Evolutionary conservation across 2,888 invertebrate species (phyloP).

Genomic region (Rhogogaster chlorosoma): DNA sequence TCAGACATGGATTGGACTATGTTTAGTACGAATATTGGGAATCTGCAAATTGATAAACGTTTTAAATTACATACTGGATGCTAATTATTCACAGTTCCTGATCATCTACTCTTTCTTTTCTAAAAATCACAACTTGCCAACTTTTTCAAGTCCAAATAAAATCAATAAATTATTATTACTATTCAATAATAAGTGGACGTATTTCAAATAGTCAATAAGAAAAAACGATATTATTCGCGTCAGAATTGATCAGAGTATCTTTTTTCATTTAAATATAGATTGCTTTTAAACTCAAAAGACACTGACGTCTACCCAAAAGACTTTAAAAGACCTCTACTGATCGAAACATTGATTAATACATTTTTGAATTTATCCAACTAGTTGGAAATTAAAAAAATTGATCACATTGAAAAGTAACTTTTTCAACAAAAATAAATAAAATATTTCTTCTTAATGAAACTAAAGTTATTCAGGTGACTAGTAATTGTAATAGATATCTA

Average conservation of each 20-base stretch:
- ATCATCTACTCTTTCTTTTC: constrained; percentile 12
- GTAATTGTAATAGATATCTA: neutral
- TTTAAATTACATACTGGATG: neutral
- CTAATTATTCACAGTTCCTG: constrained; percentile 31
- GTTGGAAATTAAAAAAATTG: neutral
- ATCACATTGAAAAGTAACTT: neutral
- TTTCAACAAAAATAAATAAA: neutral
- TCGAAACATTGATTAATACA: neutral
- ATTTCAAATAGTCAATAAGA: neutral
- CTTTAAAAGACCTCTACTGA: neutral
- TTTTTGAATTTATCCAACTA: neutral
- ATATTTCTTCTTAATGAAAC: neutral
- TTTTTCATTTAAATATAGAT: neutral
- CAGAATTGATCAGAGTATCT: neutral
- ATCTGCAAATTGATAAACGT: neutral
- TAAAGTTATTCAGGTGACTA: neutral
- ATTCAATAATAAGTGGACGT: neutral
- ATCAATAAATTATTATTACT: neutral
- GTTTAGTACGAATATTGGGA: neutral
- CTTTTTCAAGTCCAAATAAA: neutral
- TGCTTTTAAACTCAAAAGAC: neutral
- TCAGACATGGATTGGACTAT: neutral
- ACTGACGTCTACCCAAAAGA: neutral
- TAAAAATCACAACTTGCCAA: neutral
- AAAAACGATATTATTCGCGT: neutral